Conservation (phyloP, 2,113 vertebrate species). For the Sprattus sprattus region DNA sequence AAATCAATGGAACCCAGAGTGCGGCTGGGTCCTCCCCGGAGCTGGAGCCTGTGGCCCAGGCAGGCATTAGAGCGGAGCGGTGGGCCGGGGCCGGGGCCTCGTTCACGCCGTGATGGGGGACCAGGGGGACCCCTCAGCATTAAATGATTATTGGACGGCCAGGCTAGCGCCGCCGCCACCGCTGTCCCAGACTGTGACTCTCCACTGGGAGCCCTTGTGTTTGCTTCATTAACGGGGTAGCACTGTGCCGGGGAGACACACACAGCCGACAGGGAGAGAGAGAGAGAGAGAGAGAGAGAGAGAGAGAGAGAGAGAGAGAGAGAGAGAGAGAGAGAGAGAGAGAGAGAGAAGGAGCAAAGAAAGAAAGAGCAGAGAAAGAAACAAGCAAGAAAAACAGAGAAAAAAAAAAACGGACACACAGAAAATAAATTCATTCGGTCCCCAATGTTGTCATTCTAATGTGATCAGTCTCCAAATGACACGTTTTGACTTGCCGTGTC, state of each 20-base stretch:
- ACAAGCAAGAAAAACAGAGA: background rate
- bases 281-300: background rate
- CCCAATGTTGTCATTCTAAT: background rate
- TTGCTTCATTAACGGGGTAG: slow-evolving; percentile 47
- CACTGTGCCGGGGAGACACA: slow-evolving; percentile 27
- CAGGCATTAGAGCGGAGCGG: slow-evolving; percentile 84
- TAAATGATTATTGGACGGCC: slow-evolving; percentile 52
- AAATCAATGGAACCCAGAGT: slow-evolving; percentile 88
- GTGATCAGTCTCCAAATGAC: background rate
- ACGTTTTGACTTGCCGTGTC: too few species aligned
- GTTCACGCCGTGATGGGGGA: slow-evolving; percentile 76
- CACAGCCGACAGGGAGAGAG: slow-evolving; percentile 25
- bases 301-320: background rate
- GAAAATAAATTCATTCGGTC: background rate
- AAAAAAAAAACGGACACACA: background rate
- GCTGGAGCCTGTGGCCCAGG: slow-evolving; percentile 84
- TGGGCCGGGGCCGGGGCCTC: slow-evolving; percentile 70
- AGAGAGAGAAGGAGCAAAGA: background rate
- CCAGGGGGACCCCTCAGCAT: slow-evolving; percentile 54
- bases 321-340: background rate
- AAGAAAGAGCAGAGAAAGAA: background rate
- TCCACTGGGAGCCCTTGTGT: slow-evolving; percentile 32
- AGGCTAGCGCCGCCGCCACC: background rate
- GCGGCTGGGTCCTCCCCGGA: slow-evolving; percentile 77
- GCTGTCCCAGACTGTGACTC: slow-evolving; percentile 37